Evolutionary conservation across 2,888 invertebrate species (phyloP).

Genomic region (Sipha maydis): DNA sequence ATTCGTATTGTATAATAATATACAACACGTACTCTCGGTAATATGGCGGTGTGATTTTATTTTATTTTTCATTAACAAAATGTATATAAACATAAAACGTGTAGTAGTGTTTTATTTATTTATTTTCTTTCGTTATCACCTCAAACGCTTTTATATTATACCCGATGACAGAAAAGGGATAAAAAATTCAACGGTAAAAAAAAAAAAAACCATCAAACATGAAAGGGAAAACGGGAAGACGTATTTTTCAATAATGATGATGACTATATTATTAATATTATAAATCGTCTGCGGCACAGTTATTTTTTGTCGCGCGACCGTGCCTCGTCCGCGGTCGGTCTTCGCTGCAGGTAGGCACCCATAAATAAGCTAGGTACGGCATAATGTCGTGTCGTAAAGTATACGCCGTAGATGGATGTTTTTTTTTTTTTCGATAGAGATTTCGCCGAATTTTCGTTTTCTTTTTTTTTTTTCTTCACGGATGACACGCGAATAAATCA

Average conservation of each 20-base stretch:
- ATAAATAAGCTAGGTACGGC: too few relatives aligned
- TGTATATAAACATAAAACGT: neutral
- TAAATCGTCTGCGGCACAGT: too few relatives aligned
- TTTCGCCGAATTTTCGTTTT: neutral
- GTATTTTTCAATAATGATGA: conserved; percentile 34
- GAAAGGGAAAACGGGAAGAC: conserved; percentile 34
- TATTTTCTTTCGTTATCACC: conserved; percentile 1
- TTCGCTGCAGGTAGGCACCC: too few relatives aligned
- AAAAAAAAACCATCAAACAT: conserved; percentile 27
- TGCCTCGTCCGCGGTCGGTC: too few relatives aligned
- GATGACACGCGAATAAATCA: neutral
- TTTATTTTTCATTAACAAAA: too few relatives aligned
- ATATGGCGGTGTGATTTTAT: too few relatives aligned
- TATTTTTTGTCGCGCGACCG: too few relatives aligned
- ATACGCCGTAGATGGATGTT: too few relatives aligned
- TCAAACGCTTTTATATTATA: neutral
- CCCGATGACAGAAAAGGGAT: neutral
- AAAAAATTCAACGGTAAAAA: neutral
- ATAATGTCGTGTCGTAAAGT: too few relatives aligned
- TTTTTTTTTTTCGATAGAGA: neutral
- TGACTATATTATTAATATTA: neutral
- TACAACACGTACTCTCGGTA: too few relatives aligned
- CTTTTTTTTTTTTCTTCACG: too few relatives aligned
- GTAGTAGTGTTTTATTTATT: neutral
- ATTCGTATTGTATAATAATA: too few relatives aligned